Conservation (phyloP, 2,888 invertebrate genomes). For the Erynnis tages region DNA sequence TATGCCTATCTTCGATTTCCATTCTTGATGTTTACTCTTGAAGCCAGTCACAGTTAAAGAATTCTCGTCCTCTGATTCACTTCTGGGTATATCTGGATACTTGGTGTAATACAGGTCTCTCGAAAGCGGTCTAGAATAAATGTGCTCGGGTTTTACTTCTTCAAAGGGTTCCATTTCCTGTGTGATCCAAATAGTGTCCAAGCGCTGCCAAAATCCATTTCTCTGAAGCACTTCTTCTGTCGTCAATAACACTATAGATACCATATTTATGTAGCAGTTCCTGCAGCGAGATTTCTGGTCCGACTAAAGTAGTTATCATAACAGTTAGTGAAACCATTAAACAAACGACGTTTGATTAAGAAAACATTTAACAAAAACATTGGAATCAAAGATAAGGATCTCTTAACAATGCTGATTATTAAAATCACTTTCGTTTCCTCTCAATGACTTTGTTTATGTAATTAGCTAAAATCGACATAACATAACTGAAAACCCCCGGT, state of each 20-base stretch:
- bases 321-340: slow-evolving; percentile 29
- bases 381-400: slow-evolving; percentile 7
- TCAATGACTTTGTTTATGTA: slow-evolving; percentile 21
- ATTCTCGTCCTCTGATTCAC: slow-evolving; percentile 72
- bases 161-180: slow-evolving; percentile 73
- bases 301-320: slow-evolving; percentile 32
- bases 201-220: slow-evolving; percentile 66
- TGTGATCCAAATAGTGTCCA: slow-evolving; percentile 65
- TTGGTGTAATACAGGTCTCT: slow-evolving; percentile 68
- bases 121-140: slow-evolving; percentile 60
- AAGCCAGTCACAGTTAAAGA: slow-evolving; percentile 63
- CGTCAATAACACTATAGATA: slow-evolving; percentile 63
- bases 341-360: slow-evolving; percentile 21
- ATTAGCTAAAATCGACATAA: slow-evolving; percentile 35
- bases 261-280: slow-evolving; percentile 48
- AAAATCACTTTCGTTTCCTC: slow-evolving; percentile 2
- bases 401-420: slow-evolving; percentile 15
- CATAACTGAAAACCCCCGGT: background rate
- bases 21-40: slow-evolving; percentile 57
- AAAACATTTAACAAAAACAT: slow-evolving; percentile 32
- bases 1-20: slow-evolving; percentile 62
- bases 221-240: slow-evolving; percentile 69
- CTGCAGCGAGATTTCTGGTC: slow-evolving; percentile 26
- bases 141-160: slow-evolving; percentile 61
- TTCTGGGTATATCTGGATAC: slow-evolving; percentile 68